Evolutionary conservation across 2,797 vertebrate species (phyloP).

Genomic region (Mormyrops attenuatus): DNA sequence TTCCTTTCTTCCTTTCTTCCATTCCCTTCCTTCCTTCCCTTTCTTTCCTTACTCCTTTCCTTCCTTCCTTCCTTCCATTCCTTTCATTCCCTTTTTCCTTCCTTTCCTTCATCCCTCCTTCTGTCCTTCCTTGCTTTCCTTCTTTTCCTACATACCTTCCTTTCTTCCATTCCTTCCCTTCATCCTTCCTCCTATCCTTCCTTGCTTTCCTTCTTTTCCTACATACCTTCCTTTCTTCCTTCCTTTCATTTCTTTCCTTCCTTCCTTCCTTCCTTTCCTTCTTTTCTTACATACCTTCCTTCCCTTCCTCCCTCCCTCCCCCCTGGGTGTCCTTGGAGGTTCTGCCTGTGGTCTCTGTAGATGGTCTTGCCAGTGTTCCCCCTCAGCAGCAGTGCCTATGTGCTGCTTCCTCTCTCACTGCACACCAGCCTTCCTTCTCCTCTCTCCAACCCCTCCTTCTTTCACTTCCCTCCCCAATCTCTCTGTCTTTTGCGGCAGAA

Average conservation of each 20-base stretch:
- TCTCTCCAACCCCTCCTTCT: background rate
- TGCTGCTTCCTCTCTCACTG: background rate
- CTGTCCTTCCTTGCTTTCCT: too few relatives aligned
- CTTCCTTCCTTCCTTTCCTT: too few relatives aligned
- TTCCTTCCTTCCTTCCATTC: background rate
- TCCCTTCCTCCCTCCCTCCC: background rate
- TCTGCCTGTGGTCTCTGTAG: background rate
- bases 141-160: background rate
- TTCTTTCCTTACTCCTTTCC: background rate
- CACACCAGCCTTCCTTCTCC: background rate
- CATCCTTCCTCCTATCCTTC: too few relatives aligned
- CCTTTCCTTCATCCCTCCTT: background rate
- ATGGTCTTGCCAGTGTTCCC: background rate
- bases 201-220: too few relatives aligned
- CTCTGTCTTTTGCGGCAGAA: background rate
- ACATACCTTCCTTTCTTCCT: too few relatives aligned
- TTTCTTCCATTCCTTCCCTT: background rate
- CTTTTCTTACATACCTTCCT: too few relatives aligned
- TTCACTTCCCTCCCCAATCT: background rate
- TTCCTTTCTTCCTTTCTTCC: background rate
- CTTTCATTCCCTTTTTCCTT: too few relatives aligned
- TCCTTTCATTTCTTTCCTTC: too few relatives aligned
- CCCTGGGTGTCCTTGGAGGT: background rate
- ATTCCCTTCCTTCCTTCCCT: background rate
- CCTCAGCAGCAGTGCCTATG: background rate